A percentile compares a stretch with the other conserved stretches of the same genome.
phyloP scores from a whole-genome alignment of 1,140 invertebrate species.

The Diuraphis noxia region DNA sequence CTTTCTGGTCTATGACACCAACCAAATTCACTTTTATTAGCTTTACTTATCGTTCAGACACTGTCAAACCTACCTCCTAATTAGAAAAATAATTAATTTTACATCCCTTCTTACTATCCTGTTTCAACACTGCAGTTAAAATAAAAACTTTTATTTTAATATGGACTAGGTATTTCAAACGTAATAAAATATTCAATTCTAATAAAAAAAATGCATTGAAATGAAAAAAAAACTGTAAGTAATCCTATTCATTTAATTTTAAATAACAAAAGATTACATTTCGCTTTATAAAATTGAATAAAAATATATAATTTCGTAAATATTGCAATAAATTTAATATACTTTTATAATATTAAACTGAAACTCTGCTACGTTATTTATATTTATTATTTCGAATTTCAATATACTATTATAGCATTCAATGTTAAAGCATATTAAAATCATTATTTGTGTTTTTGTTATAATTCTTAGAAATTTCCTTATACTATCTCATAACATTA shows the following conservation, averaged over 20 bases:
- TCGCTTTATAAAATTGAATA: not conserved
- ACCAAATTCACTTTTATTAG: not conserved
- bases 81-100: not conserved
- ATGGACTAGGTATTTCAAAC: not conserved
- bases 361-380: not conserved
- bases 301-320: not conserved
- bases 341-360: not conserved
- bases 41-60: not conserved
- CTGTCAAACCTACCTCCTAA: not conserved
- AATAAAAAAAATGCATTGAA: not conserved
- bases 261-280: not conserved
- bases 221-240: no score
- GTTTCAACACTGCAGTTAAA: not conserved
- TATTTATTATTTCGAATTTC: not conserved
- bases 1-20: not conserved
- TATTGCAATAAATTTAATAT: no score
- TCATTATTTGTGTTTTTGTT: not conserved
- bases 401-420: no score
- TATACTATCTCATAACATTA: not conserved
- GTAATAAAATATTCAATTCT: not conserved
- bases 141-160: not conserved
- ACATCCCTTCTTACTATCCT: not conserved
- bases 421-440: not conserved
- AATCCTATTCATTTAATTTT: not conserved
- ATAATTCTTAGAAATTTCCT: not conserved